Evolutionary conservation across 2,113 vertebrate species (phyloP).

Genomic region (Burhinus oedicnemus): DNA sequence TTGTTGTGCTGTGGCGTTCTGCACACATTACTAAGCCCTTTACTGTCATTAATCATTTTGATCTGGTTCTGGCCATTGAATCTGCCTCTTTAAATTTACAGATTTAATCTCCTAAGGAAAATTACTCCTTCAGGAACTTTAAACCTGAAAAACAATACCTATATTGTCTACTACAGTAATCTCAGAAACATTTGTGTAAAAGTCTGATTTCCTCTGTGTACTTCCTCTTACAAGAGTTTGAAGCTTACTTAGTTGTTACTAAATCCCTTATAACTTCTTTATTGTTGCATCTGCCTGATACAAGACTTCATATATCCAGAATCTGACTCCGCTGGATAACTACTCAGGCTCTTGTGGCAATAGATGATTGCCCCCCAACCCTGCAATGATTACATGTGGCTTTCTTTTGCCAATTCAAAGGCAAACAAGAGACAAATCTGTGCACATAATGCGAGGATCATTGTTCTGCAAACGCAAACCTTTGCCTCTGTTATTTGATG

Average conservation of each 20-base stretch:
- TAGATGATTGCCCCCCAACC: background rate
- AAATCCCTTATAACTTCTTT: background rate
- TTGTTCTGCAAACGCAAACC: background rate
- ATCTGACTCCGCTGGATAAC: background rate
- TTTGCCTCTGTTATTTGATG: background rate
- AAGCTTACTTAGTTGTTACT: background rate
- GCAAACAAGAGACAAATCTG: background rate
- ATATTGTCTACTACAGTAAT: slow-evolving; percentile 17
- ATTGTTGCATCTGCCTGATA: background rate
- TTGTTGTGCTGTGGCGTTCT: background rate
- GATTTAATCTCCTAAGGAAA: slow-evolving; percentile 59
- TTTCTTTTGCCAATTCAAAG: background rate
- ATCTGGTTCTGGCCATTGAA: slow-evolving; percentile 7
- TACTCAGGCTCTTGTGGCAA: background rate
- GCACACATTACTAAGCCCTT: background rate
- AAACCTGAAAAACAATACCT: slow-evolving; percentile 56
- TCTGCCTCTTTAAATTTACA: slow-evolving; percentile 65
- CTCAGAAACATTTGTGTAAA: slow-evolving; percentile 4
- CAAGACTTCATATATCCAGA: background rate
- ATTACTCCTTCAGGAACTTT: slow-evolving; percentile 61
- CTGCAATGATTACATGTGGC: rapidly evolving
- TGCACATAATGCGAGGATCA: background rate
- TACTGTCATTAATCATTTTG: slow-evolving; percentile 28
- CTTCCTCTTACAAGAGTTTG: background rate
- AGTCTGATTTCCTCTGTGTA: slow-evolving; percentile 26